Conservation (phyloP, 2,113 vertebrate genomes). For the Bos javanicus region DNA sequence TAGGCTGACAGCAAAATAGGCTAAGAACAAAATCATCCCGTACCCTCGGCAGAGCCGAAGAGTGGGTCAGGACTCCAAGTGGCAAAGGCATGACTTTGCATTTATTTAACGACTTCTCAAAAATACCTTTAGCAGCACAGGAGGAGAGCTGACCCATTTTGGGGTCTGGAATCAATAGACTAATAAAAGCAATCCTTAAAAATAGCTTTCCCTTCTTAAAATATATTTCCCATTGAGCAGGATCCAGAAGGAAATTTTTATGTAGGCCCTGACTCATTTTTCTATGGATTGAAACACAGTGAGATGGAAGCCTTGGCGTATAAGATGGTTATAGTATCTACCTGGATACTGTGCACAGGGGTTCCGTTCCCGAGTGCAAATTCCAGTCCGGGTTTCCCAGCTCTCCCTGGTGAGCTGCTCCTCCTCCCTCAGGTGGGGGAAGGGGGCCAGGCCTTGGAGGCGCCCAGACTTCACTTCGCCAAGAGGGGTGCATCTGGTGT, state of each 20-base stretch:
- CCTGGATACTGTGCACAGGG: background rate
- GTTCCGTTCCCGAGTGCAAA: background rate
- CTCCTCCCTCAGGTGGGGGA: background rate
- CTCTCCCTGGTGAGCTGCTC: background rate
- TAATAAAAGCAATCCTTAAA: conserved; percentile 67
- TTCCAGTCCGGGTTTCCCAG: background rate
- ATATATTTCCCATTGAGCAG: conserved; percentile 45
- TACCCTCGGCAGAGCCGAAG: background rate
- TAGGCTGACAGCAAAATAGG: conserved; percentile 33
- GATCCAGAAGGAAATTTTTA: background rate
- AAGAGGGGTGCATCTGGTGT: background rate
- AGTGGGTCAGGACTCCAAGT: conserved; percentile 28
- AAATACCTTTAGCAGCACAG: conserved; percentile 21
- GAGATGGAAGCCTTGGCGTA: background rate
- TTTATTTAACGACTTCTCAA: conserved; percentile 56
- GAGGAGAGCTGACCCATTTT: conserved; percentile 60
- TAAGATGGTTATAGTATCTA: background rate
- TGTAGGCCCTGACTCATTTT: conserved; percentile 10
- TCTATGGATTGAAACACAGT: background rate
- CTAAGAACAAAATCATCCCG: conserved; percentile 51
- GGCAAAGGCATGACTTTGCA: conserved; percentile 44
- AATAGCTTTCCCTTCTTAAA: conserved; percentile 63
- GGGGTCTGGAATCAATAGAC: conserved; percentile 49
- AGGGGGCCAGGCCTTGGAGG: background rate
- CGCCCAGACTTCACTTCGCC: background rate